These are phyloP conservation scores for Drosophila repleta DNA, from an alignment of 1,140 invertebrate genomes.

Conservation along the genomic window DNA sequence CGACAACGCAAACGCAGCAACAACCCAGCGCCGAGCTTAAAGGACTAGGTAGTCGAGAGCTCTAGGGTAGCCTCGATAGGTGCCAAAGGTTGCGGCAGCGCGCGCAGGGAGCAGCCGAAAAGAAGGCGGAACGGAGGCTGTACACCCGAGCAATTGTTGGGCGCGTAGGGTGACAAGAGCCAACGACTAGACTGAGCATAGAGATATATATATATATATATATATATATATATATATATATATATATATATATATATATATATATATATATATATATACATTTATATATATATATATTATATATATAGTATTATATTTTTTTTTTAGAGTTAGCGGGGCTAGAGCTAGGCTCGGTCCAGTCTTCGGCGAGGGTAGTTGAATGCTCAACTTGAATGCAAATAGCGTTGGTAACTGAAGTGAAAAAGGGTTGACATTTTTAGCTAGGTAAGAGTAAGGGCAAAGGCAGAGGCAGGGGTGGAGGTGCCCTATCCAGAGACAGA, in stretches of 20 bases:
- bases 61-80: slow-evolving; percentile 18
- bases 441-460: no score
- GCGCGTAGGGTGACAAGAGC: slow-evolving; percentile 26
- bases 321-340: neutral
- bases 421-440: slow-evolving; percentile 50
- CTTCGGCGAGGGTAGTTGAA: slow-evolving; percentile 7
- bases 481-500: neutral
- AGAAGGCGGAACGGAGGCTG: slow-evolving; percentile 31
- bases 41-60: slow-evolving; percentile 18
- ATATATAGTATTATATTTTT: no score
- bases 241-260: neutral
- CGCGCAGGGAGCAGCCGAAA: neutral
- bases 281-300: neutral
- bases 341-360: slow-evolving; percentile 12
- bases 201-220: neutral
- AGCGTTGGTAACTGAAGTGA: slow-evolving; percentile 33
- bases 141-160: slow-evolving; percentile 3
- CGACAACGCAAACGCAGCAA: slow-evolving; percentile 24
- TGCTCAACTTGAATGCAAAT: slow-evolving; percentile 45
- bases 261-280: neutral
- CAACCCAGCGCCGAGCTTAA: slow-evolving; percentile 9
- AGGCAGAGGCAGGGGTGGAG: slow-evolving; percentile 2
- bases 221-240: neutral
- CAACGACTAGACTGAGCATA: neutral
- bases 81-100: neutral